A percentile compares a stretch with the other conserved stretches of the same genome.
Evolutionary conservation across 2,113 vertebrate species (phyloP).

Genomic region (Acrocephalus kingi): DNA sequence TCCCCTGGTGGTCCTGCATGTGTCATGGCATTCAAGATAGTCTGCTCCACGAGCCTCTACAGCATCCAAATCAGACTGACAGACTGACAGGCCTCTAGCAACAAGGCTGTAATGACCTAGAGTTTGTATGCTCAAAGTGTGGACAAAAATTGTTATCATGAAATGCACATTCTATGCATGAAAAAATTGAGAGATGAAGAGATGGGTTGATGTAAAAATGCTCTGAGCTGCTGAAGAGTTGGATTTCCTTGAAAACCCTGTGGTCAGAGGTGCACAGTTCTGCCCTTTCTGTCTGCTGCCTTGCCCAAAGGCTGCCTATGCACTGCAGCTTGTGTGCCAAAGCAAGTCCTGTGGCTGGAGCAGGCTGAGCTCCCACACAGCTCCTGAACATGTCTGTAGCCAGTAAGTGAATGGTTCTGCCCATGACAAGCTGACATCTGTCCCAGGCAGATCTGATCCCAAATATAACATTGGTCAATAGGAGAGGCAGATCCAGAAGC

Average conservation of each 20-base stretch:
- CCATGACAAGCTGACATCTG: rapidly evolving
- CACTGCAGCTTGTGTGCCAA: rapidly evolving
- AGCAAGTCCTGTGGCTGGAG: not conserved
- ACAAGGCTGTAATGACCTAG: not conserved
- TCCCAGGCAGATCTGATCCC: not conserved
- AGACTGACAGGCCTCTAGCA: not conserved
- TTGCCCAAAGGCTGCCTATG: not conserved
- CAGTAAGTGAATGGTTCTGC: not conserved
- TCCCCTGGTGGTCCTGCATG: not conserved
- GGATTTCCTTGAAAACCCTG: not conserved
- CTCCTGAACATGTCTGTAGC: not conserved
- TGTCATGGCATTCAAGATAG: not conserved
- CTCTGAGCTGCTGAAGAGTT: not conserved
- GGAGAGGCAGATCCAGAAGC: not conserved
- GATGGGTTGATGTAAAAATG: not conserved
- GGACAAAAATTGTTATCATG: not conserved
- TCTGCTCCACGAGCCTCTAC: not conserved
- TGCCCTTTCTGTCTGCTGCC: not conserved
- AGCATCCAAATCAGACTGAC: not conserved
- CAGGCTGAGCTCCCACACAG: not conserved
- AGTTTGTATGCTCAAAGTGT: not conserved
- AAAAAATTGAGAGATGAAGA: rapidly evolving
- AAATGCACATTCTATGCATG: not conserved
- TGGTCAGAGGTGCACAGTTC: rapidly evolving
- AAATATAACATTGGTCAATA: not conserved